phyloP scores from a whole-genome alignment of 2,888 invertebrate species.

The Rhamphomyia laevipes region DNA sequence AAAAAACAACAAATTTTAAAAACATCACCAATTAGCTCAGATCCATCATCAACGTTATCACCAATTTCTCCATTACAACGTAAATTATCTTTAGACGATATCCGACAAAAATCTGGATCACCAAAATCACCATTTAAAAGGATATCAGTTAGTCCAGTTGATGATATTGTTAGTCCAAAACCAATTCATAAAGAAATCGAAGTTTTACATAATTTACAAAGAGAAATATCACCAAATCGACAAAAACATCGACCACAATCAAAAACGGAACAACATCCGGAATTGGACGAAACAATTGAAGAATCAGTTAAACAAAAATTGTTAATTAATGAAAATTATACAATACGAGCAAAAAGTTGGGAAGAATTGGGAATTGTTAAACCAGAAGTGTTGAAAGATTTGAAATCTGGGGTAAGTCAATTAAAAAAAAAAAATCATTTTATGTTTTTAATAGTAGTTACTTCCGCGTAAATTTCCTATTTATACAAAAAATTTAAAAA shows the following conservation, averaged over 20 bases:
- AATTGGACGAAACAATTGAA: constrained; percentile 12
- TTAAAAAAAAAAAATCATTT: not conserved
- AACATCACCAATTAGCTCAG: constrained; percentile 5
- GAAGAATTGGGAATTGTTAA: constrained; percentile 51
- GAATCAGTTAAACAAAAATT: constrained; percentile 14
- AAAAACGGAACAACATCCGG: constrained; percentile 9
- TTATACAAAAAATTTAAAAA: no score
- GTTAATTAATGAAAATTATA: constrained; percentile 11
- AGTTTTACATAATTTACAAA: constrained; percentile 54
- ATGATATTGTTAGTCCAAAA: constrained; percentile 37
- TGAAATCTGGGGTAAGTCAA: constrained; percentile 56
- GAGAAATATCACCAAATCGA: constrained; percentile 51
- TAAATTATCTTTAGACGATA: constrained; percentile 8
- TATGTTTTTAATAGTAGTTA: not conserved
- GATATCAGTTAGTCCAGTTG: constrained; percentile 38
- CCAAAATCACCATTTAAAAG: constrained; percentile 27
- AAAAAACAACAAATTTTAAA: constrained; percentile 9
- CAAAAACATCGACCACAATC: constrained; percentile 17
- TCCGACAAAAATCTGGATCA: constrained; percentile 17
- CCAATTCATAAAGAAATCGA: constrained; percentile 50
- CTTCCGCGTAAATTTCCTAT: no score
- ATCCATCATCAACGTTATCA: not conserved
- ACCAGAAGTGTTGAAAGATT: constrained; percentile 47
- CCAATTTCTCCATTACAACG: constrained; percentile 13
- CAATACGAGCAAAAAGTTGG: constrained; percentile 38